Evolutionary conservation across 2,797 vertebrate species (phyloP).

Genomic region (Epinephelus malabaricus): DNA sequence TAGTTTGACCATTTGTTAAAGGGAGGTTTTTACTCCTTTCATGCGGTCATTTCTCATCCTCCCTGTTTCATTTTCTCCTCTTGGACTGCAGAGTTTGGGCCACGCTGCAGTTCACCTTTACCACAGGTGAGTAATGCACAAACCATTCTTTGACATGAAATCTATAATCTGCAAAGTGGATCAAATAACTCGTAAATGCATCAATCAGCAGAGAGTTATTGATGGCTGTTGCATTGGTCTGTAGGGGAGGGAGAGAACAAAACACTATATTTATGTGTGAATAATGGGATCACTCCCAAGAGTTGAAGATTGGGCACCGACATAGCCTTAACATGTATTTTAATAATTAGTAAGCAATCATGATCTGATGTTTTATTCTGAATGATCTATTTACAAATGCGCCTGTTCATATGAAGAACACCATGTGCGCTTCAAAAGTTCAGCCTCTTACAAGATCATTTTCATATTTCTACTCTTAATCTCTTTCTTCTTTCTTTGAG

Average conservation of each 20-base stretch:
- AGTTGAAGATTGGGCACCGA: neutral
- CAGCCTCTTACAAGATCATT: neutral
- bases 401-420: neutral
- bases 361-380: neutral
- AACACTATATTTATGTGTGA: slow-evolving; percentile 19
- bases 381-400: neutral
- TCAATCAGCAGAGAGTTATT: slow-evolving; percentile 61
- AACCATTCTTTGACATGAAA: slow-evolving; percentile 74
- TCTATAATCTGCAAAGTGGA: slow-evolving; percentile 72
- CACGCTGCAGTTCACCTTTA: slow-evolving; percentile 29
- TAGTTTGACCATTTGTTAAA: slow-evolving; percentile 54
- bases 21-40: slow-evolving; percentile 24
- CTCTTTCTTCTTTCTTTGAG: no score
- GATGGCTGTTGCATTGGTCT: slow-evolving; percentile 46
- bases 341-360: slow-evolving; percentile 1
- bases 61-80: slow-evolving; percentile 25
- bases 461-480: neutral
- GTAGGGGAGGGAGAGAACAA: slow-evolving; percentile 21
- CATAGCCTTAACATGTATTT: neutral
- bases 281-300: slow-evolving; percentile 19
- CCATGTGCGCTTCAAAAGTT: neutral
- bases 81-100: slow-evolving; percentile 1
- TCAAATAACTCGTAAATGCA: slow-evolving; percentile 67
- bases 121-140: slow-evolving; percentile 66
- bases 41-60: slow-evolving; percentile 41